Evolutionary conservation across 2,888 invertebrate genomes (phyloP).

Genomic region (Pyrocoelia pectoralis): DNA sequence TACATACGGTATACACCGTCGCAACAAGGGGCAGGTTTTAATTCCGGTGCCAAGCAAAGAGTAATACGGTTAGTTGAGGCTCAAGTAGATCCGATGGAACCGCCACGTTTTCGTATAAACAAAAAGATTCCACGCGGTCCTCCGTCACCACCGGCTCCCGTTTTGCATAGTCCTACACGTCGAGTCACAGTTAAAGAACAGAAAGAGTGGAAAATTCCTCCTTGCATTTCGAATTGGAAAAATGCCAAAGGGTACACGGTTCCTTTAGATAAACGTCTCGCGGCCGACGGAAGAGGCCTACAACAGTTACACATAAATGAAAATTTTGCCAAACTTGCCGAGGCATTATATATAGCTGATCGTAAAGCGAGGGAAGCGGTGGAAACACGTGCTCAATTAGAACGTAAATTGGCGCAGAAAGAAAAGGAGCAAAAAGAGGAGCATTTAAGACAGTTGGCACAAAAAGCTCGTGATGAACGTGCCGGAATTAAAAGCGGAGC

Average conservation of each 20-base stretch:
- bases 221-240: slow-evolving; percentile 99
- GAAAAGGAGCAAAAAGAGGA: slow-evolving; percentile 99
- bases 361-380: slow-evolving; percentile 96
- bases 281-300: slow-evolving; percentile 96
- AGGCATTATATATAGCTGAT: slow-evolving; percentile 97
- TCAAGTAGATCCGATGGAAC: slow-evolving; percentile 98
- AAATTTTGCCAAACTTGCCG: slow-evolving; percentile 98
- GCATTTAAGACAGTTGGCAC: slow-evolving; percentile 89
- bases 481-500: slow-evolving; percentile 74
- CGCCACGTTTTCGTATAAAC: slow-evolving; percentile 97
- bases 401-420: slow-evolving; percentile 95
- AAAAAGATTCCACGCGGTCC: slow-evolving; percentile 99
- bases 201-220: slow-evolving; percentile 99
- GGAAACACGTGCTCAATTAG: slow-evolving; percentile 94
- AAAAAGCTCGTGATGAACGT: slow-evolving; percentile 93
- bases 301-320: slow-evolving; percentile 99
- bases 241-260: slow-evolving; percentile 98
- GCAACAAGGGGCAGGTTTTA: slow-evolving; percentile 93
- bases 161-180: slow-evolving; percentile 96
- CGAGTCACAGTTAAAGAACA: slow-evolving; percentile 99
- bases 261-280: slow-evolving; percentile 95
- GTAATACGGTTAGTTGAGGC: slow-evolving; percentile 96
- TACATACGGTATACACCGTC: slow-evolving; percentile 98
- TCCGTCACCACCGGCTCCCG: slow-evolving; percentile 98
- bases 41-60: slow-evolving; percentile 97